phyloP scores from a whole-genome alignment of 2,888 invertebrate genomes.

The Diarsia dahlii region DNA sequence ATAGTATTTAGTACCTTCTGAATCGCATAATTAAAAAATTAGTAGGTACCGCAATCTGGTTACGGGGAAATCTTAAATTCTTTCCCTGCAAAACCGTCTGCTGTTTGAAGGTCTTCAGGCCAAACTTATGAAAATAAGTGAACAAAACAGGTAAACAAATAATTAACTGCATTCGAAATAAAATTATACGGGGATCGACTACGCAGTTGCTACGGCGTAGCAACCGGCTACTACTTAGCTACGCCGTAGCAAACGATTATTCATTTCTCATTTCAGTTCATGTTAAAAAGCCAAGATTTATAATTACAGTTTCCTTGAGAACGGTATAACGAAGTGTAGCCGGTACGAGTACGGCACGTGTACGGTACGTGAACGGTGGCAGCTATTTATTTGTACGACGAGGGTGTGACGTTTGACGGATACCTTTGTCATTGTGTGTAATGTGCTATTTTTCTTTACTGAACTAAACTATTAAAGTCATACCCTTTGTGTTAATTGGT shows the following conservation, averaged over 20 bases:
- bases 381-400: slow-evolving; percentile 55
- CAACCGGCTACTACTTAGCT: not conserved
- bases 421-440: slow-evolving; percentile 55
- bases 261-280: not conserved
- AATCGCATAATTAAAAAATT: too few relatives aligned
- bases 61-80: too few relatives aligned
- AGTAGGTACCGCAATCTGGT: too few relatives aligned
- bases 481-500: not conserved
- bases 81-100: too few relatives aligned
- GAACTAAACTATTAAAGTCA: not conserved
- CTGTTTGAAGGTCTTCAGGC: too few relatives aligned
- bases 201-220: slow-evolving; percentile 11
- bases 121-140: too few relatives aligned
- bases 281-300: not conserved
- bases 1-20: too few relatives aligned
- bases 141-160: too few relatives aligned
- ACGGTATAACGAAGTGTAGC: slow-evolving; percentile 18
- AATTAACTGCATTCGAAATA: not conserved
- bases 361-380: slow-evolving; percentile 30
- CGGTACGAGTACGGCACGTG: slow-evolving; percentile 10
- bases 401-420: slow-evolving; percentile 64
- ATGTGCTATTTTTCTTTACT: slow-evolving; percentile 37
- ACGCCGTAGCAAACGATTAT: slow-evolving; percentile 3
- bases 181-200: not conserved
- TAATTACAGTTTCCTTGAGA: slow-evolving; percentile 31